Evolutionary conservation across 2,888 invertebrate species (phyloP), one percentile per base, ranked within the genome.

Genomic region (Empis stercorea): DNA sequence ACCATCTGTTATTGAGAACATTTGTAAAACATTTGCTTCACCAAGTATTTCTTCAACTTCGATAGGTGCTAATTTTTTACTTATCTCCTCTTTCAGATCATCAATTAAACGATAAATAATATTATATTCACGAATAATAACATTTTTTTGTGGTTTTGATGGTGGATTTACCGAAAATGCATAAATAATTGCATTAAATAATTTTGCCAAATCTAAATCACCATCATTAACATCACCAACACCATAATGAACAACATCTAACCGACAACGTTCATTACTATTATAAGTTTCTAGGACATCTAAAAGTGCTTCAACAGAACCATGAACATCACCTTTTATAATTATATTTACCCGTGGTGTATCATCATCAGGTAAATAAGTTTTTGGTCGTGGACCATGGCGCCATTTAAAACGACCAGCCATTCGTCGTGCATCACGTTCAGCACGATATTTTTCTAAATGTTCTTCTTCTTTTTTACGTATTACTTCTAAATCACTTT

Each of bases 31-130:
- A 57, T 79, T 79, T 1, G 93, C 95, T 72, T 89, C 86, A 0
- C 91, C 92, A 45, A 87, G 51, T 30, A 83, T 54, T 59, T 91
- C 86, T 63, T 94, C 89, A 10, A 80, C 78, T 54, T 84, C 78
- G 42, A 76, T 63, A 23, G 72, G 63, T 0, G 93, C 92, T 57
- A 97, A 73, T 59, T 76, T 72, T 1, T 67, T 67, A 56, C 76
- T 84, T 45, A 99, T 76, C 68, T 88, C 84, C 42, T 75, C 74
- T 60, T 87, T 88, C 0, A 99, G 66, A 61, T 93, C 86, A 57
- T 96, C 94, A 14, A 99, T 79, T 50, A 97, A 71, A 53, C 86
- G 81, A 70, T 99, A 99, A 56, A 99, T 97, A 27, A 99, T 81
- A 68, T 95, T 94, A 65, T 82, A 82, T 39, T 75, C 65, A 58